Base-by-base conservation (phyloP, 2,113 vertebrate species). In the Oreochromis aureus region DNA sequence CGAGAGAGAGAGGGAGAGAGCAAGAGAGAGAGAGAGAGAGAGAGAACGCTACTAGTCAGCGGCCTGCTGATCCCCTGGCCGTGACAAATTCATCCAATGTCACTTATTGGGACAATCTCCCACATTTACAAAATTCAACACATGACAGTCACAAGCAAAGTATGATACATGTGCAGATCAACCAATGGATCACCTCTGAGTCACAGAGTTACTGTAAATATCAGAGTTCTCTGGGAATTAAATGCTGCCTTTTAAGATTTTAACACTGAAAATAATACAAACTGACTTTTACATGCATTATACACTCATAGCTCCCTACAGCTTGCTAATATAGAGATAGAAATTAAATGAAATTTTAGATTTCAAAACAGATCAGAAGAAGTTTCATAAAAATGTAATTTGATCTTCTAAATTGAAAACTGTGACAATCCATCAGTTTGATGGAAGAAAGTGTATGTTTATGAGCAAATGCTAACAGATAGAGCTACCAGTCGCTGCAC, bases 51-150 rank as follows among this genome's bases (percentile, higher is more conserved):
- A 27, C 4, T 27, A 27, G 27, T 27, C 27, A 27, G 27, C 27
- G 27, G 27, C 27, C 27, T 27, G 27, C 27, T 27, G 27, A 27
- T 27, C 27, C 27, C 27, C 27, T 27, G 27, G 27, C 27, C 27
- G 27, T 27, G 27, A 27, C 27, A 27, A 27, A 27, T 78, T 78
- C 27, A 51, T 3, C 44, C 4, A 5, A 19, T 51, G 16, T 78
- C 0, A 48, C 1, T 30, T 27, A 18, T 5, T 51, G 0, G 0
- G 1, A 51, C 44, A 30, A 51, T 76, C 6, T 51, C 16, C 44
- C 24, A 32, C 16, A 5, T 76, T 48, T 32, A 18, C 24, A 48
- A 48, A 76, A 76, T 30, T 48, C 22, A 73, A 44, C 12, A 6
- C 7, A 24, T 73, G 69, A 18, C 3, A 30, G 15, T 76, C 71